Evolutionary conservation across 2,888 invertebrate genomes (phyloP), one percentile per base, ranked within the genome.

Genomic region (Heliconius ismenius): DNA sequence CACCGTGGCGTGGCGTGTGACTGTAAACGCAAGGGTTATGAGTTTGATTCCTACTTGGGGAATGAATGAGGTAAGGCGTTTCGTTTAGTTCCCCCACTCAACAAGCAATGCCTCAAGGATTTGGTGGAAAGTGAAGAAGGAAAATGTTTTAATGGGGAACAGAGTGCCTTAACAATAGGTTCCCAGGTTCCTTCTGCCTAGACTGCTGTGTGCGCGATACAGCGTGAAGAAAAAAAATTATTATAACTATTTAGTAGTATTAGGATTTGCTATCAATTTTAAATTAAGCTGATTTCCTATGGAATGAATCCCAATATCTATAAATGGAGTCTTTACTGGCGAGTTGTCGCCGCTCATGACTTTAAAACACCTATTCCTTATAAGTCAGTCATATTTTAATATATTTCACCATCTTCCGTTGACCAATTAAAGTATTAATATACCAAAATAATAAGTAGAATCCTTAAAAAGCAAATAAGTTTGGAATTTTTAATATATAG

Each of bases 381-480:
- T 58, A 58, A 70, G 70, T 39, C 62, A 39, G 62, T 28, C 21
- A 73, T n/a, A 65, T 76, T 76, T 76, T 65, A 24, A 36, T 70
- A 15, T 39, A 65, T 76, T 76, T 58, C 76, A 26, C 28, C 72
- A 76, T 73, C 76, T 58, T 72, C 43, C 62, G 68, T 32, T 65
- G 39, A 39, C n/a, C 26, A 72, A 28, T 26, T 64, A 26, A 26
- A 76, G 26, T 39, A 36, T 28, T 64, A 39, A 72, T 64, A 72
- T 65, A 72, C 54, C 54, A 36, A 76, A 76, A 76, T 70, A 21
- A 58, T 65, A 65, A 58, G 10, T 7, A n/a, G 65, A 24, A n/a
- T 15, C 76, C 49, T 58, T 70, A 49, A 72, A 64, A 65, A 43
- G 63, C n/a, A 58, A 72, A 26, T 13, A 26, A 58, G 10, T 65